Base-by-base conservation (phyloP, 2,113 vertebrate species). In the Oriolus oriolus region DNA sequence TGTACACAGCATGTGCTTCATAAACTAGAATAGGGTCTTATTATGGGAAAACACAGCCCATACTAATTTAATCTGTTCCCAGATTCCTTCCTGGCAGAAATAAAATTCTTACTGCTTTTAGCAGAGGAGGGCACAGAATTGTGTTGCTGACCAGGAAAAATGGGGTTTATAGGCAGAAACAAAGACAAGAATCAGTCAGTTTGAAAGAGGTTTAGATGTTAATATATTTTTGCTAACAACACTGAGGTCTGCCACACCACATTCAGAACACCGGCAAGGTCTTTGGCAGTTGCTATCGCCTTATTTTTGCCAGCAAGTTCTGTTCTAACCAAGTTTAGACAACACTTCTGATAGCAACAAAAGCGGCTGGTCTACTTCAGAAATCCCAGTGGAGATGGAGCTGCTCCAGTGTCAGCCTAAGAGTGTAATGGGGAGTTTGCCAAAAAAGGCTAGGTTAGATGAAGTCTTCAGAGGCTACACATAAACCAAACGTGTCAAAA, bases 321-420 rank as follows among this genome's bases (percentile, higher is more conserved):
- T 90, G 59, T 92, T 82, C 88, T 86, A 92, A 93, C 78, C 70
- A 90, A 95, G 90, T 95, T 95, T 90, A 93, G 90, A 94, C 94
- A 95, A 87, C 66, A 65, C 45, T 92, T 73, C 44, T 42, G 75
- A 90, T 73, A 93, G 79, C 75, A 92, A 94, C 82, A 73, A 53
- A 92, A 70, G 71, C 0, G 0, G 28, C 63, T 61, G 70, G 44
- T 94, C 63, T 76, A 30, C 95, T 95, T 85, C 11, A 80, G 90
- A 90, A 96, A 88, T 92, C 92, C 82, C 90, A 88, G 59, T 27
- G 53, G 94, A 88, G 66, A 66, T 85, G 82, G 75, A 90, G 70
- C 75, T 53, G 75, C 85, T 97, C 75, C 74, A 69, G 53, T 83
- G 74, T 91, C 95, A 87, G 85, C 57, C 65, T 85, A 39, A 82